phyloP scores from a whole-genome alignment of 2,888 invertebrate genomes.

The Linyphia triangularis region DNA sequence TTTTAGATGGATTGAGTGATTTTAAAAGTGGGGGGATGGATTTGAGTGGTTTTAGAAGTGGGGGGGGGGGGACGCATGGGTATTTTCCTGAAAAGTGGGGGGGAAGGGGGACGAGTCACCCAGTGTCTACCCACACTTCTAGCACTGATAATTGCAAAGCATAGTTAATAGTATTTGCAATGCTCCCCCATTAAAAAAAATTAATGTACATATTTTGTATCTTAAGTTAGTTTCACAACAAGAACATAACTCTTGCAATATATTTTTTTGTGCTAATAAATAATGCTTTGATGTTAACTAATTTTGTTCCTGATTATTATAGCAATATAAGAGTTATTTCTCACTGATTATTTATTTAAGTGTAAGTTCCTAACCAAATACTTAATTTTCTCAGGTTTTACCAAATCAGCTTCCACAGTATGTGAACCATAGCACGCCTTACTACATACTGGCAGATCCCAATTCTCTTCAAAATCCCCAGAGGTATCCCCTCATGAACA shows the following conservation, averaged over 20 bases:
- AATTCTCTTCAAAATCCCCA: background rate
- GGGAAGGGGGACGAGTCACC: too few relatives aligned
- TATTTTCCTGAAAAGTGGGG: too few relatives aligned
- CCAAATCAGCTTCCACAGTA: slow-evolving; percentile 43
- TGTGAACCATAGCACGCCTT: slow-evolving; percentile 30
- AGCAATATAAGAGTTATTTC: background rate
- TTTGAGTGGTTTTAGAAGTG: too few relatives aligned
- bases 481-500: slow-evolving; percentile 34
- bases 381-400: slow-evolving; percentile 16
- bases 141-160: too few relatives aligned
- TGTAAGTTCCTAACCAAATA: background rate
- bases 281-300: background rate
- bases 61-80: too few relatives aligned
- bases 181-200: too few relatives aligned
- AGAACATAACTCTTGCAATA: too few relatives aligned
- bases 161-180: too few relatives aligned
- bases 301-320: background rate
- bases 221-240: background rate
- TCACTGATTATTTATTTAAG: background rate
- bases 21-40: too few relatives aligned
- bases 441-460: slow-evolving; percentile 39
- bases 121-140: too few relatives aligned
- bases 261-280: background rate
- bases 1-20: too few relatives aligned
- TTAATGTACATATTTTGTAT: background rate